These are phyloP conservation scores for Heliconius hewitsoni DNA, from an alignment of 1,140 invertebrate genomes.

Conservation along the genomic window DNA sequence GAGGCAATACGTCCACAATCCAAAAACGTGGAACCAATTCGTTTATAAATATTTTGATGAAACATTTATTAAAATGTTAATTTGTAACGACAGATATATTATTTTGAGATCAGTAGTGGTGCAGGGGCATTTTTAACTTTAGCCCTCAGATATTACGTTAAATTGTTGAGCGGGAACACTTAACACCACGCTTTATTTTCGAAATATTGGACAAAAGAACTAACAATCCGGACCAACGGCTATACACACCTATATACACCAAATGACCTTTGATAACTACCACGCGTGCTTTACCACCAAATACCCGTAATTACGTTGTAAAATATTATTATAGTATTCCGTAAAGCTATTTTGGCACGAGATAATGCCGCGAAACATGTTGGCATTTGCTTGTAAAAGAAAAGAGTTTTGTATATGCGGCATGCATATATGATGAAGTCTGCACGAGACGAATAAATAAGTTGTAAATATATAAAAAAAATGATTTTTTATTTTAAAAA, in stretches of 20 bases:
- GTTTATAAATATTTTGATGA: neutral
- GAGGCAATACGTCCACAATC: too few relatives aligned
- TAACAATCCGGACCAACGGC: neutral
- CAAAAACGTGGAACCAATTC: neutral
- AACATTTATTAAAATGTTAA: neutral
- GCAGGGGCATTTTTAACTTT: too few relatives aligned
- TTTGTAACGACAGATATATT: neutral
- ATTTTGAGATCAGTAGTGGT: too few relatives aligned
- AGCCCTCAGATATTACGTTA: too few relatives aligned
- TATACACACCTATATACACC: neutral
- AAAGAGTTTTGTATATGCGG: neutral
- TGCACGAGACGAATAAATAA: neutral
- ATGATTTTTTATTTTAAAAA: neutral
- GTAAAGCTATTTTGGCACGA: slow-evolving; percentile 21
- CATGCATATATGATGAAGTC: slow-evolving; percentile 24
- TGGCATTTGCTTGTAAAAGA: slow-evolving; percentile 16
- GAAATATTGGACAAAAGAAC: neutral
- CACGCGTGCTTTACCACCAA: slow-evolving; percentile 9
- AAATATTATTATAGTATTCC: slow-evolving; percentile 20
- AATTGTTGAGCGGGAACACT: too few relatives aligned
- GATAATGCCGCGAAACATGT: slow-evolving; percentile 18
- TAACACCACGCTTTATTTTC: neutral
- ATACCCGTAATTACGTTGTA: slow-evolving; percentile 9
- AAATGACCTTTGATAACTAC: slow-evolving; percentile 2
- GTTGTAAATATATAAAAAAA: neutral